Conservation (phyloP, 2,113 vertebrate genomes). For the Eurypyga helias region DNA sequence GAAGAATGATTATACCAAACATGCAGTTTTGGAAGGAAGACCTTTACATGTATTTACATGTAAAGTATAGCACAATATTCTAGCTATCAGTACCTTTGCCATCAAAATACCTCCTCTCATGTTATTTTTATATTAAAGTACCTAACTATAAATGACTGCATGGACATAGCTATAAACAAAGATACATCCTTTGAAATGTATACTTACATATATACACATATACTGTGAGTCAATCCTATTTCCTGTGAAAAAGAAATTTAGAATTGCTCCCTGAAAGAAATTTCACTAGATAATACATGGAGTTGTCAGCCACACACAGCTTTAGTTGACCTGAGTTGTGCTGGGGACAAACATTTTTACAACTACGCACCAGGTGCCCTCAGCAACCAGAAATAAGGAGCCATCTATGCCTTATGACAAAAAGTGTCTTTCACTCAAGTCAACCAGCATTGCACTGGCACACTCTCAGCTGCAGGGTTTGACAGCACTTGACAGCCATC, state of each 20-base stretch:
- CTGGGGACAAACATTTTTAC: background rate
- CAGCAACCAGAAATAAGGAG: background rate
- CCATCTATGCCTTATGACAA: background rate
- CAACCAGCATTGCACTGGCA: accelerated
- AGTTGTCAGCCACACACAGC: background rate
- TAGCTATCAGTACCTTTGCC: background rate
- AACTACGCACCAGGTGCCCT: background rate
- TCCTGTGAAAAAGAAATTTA: background rate
- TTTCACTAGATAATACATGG: background rate
- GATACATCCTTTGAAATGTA: background rate
- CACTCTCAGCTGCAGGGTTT: accelerated
- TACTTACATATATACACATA: background rate
- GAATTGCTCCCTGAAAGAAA: background rate
- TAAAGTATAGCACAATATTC: background rate
- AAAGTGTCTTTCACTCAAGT: background rate
- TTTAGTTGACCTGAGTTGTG: background rate
- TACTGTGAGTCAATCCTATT: background rate
- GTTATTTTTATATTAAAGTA: background rate
- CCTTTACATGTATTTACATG: background rate
- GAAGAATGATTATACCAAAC: background rate
- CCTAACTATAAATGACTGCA: background rate
- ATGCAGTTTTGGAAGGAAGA: background rate
- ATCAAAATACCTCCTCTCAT: background rate
- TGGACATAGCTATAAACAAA: background rate
- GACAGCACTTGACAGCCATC: background rate